Evolutionary conservation across 2,797 vertebrate species (phyloP).

Genomic region (Luscinia megarhynchos): DNA sequence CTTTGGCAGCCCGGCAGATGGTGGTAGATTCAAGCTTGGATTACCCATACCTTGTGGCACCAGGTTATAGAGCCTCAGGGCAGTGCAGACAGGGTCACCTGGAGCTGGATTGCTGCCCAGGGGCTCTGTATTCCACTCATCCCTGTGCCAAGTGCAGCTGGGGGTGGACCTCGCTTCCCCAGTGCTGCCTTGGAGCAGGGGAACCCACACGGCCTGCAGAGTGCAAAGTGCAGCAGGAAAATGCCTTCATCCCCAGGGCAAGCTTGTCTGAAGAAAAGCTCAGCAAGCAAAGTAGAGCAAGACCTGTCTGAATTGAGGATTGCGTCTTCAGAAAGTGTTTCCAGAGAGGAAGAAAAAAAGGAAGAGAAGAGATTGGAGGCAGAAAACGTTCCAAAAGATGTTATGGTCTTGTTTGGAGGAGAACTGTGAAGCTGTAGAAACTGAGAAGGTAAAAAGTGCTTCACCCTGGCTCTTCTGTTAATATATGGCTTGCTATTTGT

Average conservation of each 20-base stretch:
- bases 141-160: background rate
- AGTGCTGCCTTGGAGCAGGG: background rate
- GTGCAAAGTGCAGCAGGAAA: background rate
- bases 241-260: background rate
- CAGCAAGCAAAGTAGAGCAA: conserved; percentile 23
- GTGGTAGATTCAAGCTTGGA: conserved; percentile 60
- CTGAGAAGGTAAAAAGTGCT: conserved; percentile 32
- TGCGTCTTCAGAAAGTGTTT: background rate
- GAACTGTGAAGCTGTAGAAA: background rate
- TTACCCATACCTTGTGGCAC: conserved; percentile 57
- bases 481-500: background rate
- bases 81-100: background rate
- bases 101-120: background rate
- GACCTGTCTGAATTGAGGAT: conserved; percentile 4
- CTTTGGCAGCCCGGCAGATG: conserved; percentile 66
- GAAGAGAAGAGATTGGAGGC: background rate
- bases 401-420: background rate
- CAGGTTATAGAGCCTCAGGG: conserved; percentile 52
- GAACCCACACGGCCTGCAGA: background rate
- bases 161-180: background rate
- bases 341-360: background rate
- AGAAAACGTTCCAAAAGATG: background rate
- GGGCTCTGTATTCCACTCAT: background rate
- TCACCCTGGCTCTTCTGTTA: background rate
- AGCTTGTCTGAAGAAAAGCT: background rate